A percentile compares a stretch with the other conserved stretches of the same genome.
These are phyloP conservation scores for Saimiri boliviensis DNA, from an alignment of 2,113 vertebrate genomes.

Conservation along the genomic window DNA sequence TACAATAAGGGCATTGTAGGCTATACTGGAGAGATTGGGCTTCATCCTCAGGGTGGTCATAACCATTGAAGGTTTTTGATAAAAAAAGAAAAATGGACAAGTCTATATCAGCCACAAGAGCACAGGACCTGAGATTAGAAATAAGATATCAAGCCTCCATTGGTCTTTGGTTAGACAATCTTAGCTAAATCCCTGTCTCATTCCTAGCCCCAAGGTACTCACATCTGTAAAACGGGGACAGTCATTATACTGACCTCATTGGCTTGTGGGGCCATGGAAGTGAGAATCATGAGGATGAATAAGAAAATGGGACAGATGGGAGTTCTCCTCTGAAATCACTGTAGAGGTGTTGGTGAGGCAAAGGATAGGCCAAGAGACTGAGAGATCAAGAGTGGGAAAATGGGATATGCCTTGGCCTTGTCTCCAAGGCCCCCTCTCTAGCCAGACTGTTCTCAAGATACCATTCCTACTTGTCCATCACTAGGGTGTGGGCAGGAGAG, in stretches of 20 bases:
- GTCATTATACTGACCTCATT: too few species aligned
- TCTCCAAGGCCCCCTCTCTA: neutral
- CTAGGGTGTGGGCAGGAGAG: too few species aligned
- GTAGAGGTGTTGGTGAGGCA: neutral
- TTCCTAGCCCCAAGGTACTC: too few species aligned
- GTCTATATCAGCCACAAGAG: neutral
- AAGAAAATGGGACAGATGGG: neutral
- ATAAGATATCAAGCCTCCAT: neutral
- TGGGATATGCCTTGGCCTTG: neutral
- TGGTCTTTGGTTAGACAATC: neutral
- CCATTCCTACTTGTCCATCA: neutral
- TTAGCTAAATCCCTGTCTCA: neutral
- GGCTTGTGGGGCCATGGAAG: neutral
- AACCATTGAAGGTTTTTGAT: neutral
- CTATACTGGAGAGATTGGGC: neutral
- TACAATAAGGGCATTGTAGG: neutral
- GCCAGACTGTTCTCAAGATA: neutral
- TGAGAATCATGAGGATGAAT: neutral
- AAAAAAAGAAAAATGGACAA: neutral
- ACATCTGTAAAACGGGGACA: neutral
- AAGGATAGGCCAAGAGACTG: too few species aligned
- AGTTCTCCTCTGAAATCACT: neutral
- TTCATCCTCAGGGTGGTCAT: neutral
- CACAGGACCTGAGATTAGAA: neutral
- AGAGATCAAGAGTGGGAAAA: neutral